Evolutionary conservation across 2,113 vertebrate species (phyloP).

Genomic region (Maccullochella peelii): DNA sequence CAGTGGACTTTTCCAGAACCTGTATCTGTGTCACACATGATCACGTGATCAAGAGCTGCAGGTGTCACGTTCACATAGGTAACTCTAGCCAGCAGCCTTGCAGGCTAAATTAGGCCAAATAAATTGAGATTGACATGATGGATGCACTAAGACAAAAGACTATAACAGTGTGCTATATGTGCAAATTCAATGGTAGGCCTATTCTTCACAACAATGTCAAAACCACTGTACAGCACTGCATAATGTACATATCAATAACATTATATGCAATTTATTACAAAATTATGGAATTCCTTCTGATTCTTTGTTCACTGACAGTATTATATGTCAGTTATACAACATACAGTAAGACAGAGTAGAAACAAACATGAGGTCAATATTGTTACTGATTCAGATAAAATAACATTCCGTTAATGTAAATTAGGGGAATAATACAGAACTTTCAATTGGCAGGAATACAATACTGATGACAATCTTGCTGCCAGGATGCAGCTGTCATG

Average conservation of each 20-base stretch:
- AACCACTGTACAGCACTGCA: background rate
- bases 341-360: background rate
- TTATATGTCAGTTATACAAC: background rate
- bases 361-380: too few relatives aligned
- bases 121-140: background rate
- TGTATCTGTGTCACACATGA: slow-evolving; percentile 53
- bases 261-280: background rate
- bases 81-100: slow-evolving; percentile 53
- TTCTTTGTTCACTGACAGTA: too few relatives aligned
- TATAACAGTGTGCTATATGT: background rate
- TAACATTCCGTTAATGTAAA: background rate
- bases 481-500: background rate
- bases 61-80: slow-evolving; percentile 76
- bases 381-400: background rate
- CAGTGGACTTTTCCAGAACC: slow-evolving; percentile 7
- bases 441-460: too few relatives aligned
- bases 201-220: background rate
- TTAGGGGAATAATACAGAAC: background rate
- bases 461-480: too few relatives aligned
- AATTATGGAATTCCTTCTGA: background rate
- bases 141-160: background rate
- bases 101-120: slow-evolving; percentile 15
- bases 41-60: slow-evolving; percentile 58
- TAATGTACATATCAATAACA: background rate
- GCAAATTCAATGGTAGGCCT: background rate